Conservation (phyloP, 2,888 invertebrate genomes). For the Synergus gifuensis region DNA sequence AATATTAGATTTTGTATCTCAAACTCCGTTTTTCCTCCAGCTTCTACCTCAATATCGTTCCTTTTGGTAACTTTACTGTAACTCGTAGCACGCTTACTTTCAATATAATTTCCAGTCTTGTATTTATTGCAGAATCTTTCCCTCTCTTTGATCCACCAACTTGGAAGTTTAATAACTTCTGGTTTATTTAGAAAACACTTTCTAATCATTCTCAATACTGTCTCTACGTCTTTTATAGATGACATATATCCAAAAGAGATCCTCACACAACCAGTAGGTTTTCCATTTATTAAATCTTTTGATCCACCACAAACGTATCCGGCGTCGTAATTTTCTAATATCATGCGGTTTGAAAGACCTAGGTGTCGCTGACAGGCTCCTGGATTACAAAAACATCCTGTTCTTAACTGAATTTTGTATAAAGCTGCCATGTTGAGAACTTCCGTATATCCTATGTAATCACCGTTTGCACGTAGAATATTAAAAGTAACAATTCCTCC, state of each 20-base stretch:
- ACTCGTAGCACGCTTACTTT: conserved; percentile 7
- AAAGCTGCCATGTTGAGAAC: conserved; percentile 93
- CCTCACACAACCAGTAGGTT: conserved; percentile 94
- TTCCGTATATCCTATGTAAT: conserved; percentile 93
- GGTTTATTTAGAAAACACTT: conserved; percentile 85
- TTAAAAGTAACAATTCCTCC: conserved; percentile 95
- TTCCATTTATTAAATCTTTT: conserved; percentile 89
- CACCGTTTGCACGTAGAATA: conserved; percentile 86
- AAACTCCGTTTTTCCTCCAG: conserved; percentile 42
- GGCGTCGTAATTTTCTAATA: conserved; percentile 88
- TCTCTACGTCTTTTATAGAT: conserved; percentile 84
- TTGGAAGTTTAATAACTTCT: conserved; percentile 71
- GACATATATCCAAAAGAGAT: conserved; percentile 97
- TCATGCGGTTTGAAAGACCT: conserved; percentile 83
- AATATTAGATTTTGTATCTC: neutral
- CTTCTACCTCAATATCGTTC: neutral
- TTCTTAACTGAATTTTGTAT: conserved; percentile 91
- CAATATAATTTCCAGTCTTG: conserved; percentile 38
- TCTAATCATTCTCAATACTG: conserved; percentile 86
- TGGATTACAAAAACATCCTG: conserved; percentile 98
- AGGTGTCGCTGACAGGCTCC: conserved; percentile 94
- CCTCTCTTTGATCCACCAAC: conserved; percentile 62
- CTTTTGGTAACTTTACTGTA: neutral
- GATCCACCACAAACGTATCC: conserved; percentile 96
- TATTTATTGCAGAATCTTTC: conserved; percentile 29